Base-by-base conservation (phyloP, 2,888 invertebrate genomes). In the Chrysolina haemoptera region DNA sequence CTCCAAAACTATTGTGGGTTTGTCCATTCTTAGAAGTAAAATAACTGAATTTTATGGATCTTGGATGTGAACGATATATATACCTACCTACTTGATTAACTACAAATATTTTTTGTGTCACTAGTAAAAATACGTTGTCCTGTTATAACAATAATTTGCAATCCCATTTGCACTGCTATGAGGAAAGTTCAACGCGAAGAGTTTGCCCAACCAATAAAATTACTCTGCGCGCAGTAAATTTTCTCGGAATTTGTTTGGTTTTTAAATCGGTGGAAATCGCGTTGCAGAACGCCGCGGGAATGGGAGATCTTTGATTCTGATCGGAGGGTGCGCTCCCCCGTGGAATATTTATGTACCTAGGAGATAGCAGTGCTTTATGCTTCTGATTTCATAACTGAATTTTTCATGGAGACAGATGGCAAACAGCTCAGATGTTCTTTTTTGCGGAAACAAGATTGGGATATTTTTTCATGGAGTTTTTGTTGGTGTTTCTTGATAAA, bases 181-280 rank as follows among this genome's bases (percentile, higher is more conserved):
- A 59, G 35, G 1, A n/a, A 27, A 59, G 22, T 35, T 27, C 5
- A 14, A 46, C 46, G 16, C 35, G 59, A 8, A 27, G 27, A 59
- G 27, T 59, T 59, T 59, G 35, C 35, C n/a, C 35, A 59, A 35
- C 59, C 59, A 59, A 59, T 59, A 35, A 27, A 59, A 59, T 59
- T 59, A 59, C 59, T 59, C n/a, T n/a, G 59, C 59, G 27, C 35
- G 59, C 59, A 59, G 27, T 59, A 59, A 59, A 59, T 59, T 59
- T 4, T n/a, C 59, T 59, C 27, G 35, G 27, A 59, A 59, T 59
- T 59, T 59, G 59, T 59, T 59, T 59, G 59, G 59, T 59, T 59
- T 59, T 59, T 35, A 59, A 59, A 59, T 59, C 35, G 35, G 27
- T 6, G 8, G 59, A 59, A 59, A 59, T 59, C n/a, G 59, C 59